Evolutionary conservation across 2,113 vertebrate species (phyloP).

Genomic region (Crotalus helleri): DNA sequence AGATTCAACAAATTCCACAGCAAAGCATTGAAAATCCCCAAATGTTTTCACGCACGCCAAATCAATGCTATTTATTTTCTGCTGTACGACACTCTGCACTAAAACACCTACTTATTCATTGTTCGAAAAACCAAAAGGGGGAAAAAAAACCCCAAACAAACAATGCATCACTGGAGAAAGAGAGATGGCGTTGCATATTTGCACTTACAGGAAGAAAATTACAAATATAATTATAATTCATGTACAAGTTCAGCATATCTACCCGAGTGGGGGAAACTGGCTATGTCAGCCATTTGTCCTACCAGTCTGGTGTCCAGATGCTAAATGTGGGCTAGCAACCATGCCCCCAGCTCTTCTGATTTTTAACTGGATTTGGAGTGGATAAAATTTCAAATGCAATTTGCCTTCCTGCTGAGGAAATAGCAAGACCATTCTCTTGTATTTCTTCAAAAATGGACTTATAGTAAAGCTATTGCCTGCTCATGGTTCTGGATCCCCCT

Average conservation of each 20-base stretch:
- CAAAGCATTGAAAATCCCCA: not conserved
- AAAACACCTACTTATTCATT: not conserved
- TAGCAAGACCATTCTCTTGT: not conserved
- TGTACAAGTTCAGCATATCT: not conserved
- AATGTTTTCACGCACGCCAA: not conserved
- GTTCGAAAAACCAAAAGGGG: not conserved
- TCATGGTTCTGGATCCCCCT: not conserved
- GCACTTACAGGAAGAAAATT: not conserved
- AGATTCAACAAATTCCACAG: not conserved
- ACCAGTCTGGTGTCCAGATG: not conserved
- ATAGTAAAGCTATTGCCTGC: not conserved
- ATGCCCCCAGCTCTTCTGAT: not conserved
- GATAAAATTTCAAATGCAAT: not conserved
- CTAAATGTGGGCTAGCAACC: not conserved
- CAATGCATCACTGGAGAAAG: not conserved
- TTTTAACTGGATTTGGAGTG: not conserved
- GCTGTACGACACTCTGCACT: not conserved
- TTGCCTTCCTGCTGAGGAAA: not conserved
- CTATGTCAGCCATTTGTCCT: not conserved
- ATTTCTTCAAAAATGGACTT: not conserved
- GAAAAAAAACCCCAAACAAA: not conserved
- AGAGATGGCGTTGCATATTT: not conserved
- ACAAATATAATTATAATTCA: not conserved
- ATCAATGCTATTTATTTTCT: not conserved
- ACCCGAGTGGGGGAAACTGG: not conserved